Evolutionary conservation across 2,113 vertebrate genomes (phyloP).

Genomic region (Plecotus auritus): DNA sequence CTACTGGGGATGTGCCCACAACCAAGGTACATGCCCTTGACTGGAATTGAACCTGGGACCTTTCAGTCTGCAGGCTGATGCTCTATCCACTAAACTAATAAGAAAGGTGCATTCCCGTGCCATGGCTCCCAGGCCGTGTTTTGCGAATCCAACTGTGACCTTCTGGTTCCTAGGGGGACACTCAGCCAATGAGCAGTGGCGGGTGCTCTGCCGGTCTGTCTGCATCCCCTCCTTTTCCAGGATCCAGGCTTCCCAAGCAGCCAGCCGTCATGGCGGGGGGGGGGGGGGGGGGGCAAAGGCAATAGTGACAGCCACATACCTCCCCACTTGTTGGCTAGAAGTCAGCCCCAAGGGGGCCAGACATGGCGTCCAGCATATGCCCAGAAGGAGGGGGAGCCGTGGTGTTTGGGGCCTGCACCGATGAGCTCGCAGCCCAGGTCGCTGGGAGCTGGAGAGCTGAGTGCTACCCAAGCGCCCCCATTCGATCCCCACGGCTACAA

Average conservation of each 20-base stretch:
- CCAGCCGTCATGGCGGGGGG: not conserved
- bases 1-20: too few species aligned
- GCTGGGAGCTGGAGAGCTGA: fast-evolving
- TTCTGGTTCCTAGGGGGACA: too few species aligned
- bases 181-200: too few species aligned
- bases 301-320: fast-evolving
- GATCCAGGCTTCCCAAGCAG: not conserved
- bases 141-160: not conserved
- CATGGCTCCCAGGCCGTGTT: not conserved
- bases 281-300: not conserved
- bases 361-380: fast-evolving
- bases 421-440: not conserved
- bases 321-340: not conserved
- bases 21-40: too few species aligned
- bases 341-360: not conserved
- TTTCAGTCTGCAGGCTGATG: too few species aligned
- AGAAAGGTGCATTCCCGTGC: fast-evolving
- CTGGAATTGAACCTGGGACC: too few species aligned
- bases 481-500: fast-evolving
- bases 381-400: not conserved
- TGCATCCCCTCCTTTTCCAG: not conserved
- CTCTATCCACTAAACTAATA: too few species aligned
- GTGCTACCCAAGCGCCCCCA: not conserved
- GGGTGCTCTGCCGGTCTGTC: not conserved
- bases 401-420: fast-evolving